Conservation (phyloP, 2,888 invertebrate species). For the Melipona bicolor region DNA sequence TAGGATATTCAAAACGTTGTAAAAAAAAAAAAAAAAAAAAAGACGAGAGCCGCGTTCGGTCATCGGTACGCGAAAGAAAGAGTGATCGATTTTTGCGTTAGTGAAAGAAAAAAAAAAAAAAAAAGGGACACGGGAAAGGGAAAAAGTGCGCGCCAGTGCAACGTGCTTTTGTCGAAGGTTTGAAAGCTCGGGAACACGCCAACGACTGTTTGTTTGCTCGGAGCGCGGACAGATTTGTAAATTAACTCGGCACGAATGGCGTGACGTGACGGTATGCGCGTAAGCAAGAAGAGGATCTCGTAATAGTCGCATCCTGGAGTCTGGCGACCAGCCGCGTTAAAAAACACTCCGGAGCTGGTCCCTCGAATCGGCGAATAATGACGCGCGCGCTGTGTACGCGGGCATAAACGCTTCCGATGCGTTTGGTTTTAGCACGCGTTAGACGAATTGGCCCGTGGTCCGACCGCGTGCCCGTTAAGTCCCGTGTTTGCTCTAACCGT, state of each 20-base stretch:
- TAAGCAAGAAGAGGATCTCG: slow-evolving; percentile 25
- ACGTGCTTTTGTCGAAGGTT: slow-evolving; percentile 63
- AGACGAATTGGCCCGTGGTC: slow-evolving; percentile 15
- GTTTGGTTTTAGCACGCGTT: slow-evolving; percentile 36
- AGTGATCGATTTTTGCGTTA: slow-evolving; percentile 6
- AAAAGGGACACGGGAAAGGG: slow-evolving; percentile 1
- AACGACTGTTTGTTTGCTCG: slow-evolving; percentile 59
- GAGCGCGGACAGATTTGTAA: slow-evolving; percentile 70
- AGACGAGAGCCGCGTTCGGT: slow-evolving; percentile 1
- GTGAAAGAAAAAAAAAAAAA: too few relatives aligned
- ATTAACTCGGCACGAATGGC: slow-evolving; percentile 69
- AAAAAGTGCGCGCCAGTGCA: slow-evolving; percentile 22
- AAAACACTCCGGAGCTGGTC: slow-evolving; percentile 53
- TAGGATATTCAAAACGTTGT: neutral
- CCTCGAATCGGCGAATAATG: slow-evolving; percentile 54
- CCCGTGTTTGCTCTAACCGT: slow-evolving; percentile 4
- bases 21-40: too few relatives aligned
- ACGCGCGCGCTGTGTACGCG: slow-evolving; percentile 32
- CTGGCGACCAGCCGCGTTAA: slow-evolving; percentile 30
- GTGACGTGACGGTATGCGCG: slow-evolving; percentile 27
- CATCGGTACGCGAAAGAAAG: neutral
- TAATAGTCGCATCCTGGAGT: slow-evolving; percentile 15
- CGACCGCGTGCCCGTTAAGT: slow-evolving; percentile 14
- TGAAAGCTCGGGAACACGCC: slow-evolving; percentile 54
- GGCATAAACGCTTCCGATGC: slow-evolving; percentile 26